Evolutionary conservation across 2,113 vertebrate species (phyloP).

Genomic region (Nesoenas mayeri): DNA sequence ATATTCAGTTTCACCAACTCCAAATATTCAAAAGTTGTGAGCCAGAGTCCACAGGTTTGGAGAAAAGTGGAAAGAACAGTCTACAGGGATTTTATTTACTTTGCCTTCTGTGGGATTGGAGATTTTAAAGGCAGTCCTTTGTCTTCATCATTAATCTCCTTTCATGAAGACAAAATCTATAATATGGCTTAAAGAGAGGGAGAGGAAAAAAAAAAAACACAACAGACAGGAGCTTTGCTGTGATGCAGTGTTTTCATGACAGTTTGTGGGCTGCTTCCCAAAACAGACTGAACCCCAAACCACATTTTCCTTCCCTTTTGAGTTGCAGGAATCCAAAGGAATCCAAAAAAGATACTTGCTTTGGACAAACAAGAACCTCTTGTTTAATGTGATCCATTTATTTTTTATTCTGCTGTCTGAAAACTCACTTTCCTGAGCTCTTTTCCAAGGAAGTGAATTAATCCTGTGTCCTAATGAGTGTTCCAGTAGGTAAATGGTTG

Average conservation of each 20-base stretch:
- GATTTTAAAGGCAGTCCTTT: not conserved
- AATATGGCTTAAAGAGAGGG: not conserved
- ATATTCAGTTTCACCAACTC: not conserved
- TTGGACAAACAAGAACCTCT: constrained; percentile 20
- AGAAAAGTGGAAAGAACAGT: not conserved
- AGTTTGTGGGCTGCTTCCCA: not conserved
- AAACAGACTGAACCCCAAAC: not conserved
- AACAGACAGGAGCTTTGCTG: not conserved
- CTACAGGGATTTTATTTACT: not conserved
- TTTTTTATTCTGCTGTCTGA: constrained; percentile 18
- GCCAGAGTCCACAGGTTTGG: not conserved
- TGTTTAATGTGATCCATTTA: not conserved
- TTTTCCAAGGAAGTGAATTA: constrained; percentile 24
- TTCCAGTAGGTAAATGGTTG: constrained; percentile 41
- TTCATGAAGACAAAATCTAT: not conserved
- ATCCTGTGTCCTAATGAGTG: constrained; percentile 1
- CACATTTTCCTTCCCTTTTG: not conserved
- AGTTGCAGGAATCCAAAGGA: not conserved
- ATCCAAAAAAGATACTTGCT: not conserved
- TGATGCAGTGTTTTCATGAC: not conserved
- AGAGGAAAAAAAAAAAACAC: not conserved
- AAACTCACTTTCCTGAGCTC: constrained; percentile 10
- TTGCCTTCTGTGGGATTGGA: not conserved
- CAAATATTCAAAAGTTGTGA: rapidly evolving
- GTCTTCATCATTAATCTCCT: not conserved